These are phyloP conservation scores for Cassiopea xamachana DNA, from an alignment of 30 jellyfish, hydroid and myxozoan genomes.

Conservation along the genomic window DNA sequence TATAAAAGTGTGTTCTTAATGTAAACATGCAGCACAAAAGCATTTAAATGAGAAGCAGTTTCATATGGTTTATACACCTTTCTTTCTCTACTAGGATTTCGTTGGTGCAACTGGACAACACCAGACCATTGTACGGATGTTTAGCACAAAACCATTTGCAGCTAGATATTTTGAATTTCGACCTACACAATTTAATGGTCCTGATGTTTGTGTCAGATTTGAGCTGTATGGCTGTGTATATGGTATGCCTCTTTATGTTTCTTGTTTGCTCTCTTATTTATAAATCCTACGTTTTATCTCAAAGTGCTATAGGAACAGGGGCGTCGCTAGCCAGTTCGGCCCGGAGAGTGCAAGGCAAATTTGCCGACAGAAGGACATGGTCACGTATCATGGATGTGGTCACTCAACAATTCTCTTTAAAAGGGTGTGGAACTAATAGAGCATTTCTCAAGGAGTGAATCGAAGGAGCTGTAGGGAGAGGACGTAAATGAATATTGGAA, in stretches of 20 bases:
- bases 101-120: constrained; percentile 52
- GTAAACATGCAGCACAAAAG: too few relatives aligned
- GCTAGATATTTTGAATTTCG: constrained; percentile 59
- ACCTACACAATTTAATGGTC: constrained; percentile 36
- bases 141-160: constrained; percentile 26
- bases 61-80: neutral
- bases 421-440: neutral
- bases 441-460: too few relatives aligned
- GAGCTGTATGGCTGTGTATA: constrained; percentile 60
- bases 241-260: constrained; percentile 14
- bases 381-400: neutral
- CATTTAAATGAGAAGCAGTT: too few relatives aligned
- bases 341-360: too few relatives aligned
- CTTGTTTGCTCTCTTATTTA: neutral
- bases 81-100: constrained; percentile 3
- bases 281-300: neutral
- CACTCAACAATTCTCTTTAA: neutral
- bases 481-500: neutral
- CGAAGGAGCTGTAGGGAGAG: neutral
- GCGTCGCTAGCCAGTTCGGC: too few relatives aligned
- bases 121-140: constrained; percentile 16
- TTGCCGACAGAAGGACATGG: neutral
- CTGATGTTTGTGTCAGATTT: constrained; percentile 59
- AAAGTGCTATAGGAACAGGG: too few relatives aligned
- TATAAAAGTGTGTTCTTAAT: too few relatives aligned